phyloP scores from a whole-genome alignment of 30 jellyfish, hydroid and myxozoan genomes.

The Pelagia noctiluca region DNA sequence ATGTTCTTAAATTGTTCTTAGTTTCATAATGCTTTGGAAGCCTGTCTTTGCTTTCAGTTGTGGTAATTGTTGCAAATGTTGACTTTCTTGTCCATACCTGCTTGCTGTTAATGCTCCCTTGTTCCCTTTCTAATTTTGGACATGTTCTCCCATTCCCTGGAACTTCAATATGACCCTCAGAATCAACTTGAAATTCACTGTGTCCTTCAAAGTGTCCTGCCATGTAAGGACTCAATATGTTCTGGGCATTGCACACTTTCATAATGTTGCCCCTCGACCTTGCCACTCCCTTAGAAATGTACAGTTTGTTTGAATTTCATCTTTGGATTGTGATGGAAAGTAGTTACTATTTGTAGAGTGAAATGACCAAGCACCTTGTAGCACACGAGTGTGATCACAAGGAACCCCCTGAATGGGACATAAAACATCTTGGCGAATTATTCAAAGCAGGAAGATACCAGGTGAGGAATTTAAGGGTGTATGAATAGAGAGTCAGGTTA shows the following conservation, averaged over 20 bases:
- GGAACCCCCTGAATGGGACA: slow-evolving; percentile 85
- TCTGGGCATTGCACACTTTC: not conserved
- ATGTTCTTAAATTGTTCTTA: too few species aligned
- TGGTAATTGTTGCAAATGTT: too few species aligned
- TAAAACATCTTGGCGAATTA: slow-evolving; percentile 61
- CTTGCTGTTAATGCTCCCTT: too few species aligned
- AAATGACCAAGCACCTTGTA: slow-evolving; percentile 68
- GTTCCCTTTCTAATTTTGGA: too few species aligned
- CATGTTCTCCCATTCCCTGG: too few species aligned
- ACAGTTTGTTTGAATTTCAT: too few species aligned
- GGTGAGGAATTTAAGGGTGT: slow-evolving; percentile 8
- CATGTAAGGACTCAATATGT: not conserved
- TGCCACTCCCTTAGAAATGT: too few species aligned
- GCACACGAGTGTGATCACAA: slow-evolving; percentile 62
- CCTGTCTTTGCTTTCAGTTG: too few species aligned
- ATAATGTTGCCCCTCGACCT: not conserved
- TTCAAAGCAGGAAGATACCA: slow-evolving; percentile 49
- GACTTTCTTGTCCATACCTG: too few species aligned
- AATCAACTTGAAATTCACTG: not conserved
- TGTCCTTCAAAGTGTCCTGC: not conserved
- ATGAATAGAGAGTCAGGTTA: not conserved
- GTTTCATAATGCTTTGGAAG: too few species aligned
- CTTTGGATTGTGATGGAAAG: not conserved
- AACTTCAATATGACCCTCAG: not conserved
- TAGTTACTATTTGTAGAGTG: slow-evolving; percentile 40